These are phyloP conservation scores for Heterodera carotae DNA, from an alignment of 1,140 invertebrate species.

Conservation along the genomic window DNA sequence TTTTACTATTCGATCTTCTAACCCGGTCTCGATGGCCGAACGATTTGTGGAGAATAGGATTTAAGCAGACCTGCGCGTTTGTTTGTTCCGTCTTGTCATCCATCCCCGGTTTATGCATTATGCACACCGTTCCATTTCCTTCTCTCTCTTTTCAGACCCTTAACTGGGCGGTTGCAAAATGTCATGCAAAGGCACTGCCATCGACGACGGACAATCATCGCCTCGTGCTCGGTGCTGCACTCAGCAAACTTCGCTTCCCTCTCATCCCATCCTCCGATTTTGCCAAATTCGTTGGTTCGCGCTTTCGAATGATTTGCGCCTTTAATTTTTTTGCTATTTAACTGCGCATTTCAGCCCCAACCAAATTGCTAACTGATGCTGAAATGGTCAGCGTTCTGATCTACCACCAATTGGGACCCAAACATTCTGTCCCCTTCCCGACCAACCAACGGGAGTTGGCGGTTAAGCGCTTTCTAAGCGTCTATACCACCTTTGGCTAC, in stretches of 20 bases:
- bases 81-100: no score
- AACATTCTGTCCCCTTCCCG: conserved; percentile 60
- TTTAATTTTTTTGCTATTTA: conserved; percentile 20
- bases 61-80: no score
- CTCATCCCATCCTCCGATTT: conserved; percentile 86
- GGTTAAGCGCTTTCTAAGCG: conserved; percentile 79
- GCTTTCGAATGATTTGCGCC: neutral
- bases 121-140: no score
- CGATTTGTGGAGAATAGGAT: no score
- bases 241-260: conserved; percentile 79
- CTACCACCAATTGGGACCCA: conserved; percentile 67
- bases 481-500: conserved; percentile 82
- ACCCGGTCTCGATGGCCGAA: no score
- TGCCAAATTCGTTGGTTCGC: conserved; percentile 76
- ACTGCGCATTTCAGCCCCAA: no score
- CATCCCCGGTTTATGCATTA: no score
- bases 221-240: conserved; percentile 72
- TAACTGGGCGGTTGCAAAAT: conserved; percentile 81
- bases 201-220: conserved; percentile 76
- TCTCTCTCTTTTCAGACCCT: conserved; percentile 53
- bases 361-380: conserved; percentile 77
- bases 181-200: conserved; percentile 72
- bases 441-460: conserved; percentile 72
- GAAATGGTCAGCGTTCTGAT: no score
- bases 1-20: no score